These are phyloP conservation scores for Thaleichthys pacificus DNA, from an alignment of 2,797 vertebrate species.

Conservation along the genomic window DNA sequence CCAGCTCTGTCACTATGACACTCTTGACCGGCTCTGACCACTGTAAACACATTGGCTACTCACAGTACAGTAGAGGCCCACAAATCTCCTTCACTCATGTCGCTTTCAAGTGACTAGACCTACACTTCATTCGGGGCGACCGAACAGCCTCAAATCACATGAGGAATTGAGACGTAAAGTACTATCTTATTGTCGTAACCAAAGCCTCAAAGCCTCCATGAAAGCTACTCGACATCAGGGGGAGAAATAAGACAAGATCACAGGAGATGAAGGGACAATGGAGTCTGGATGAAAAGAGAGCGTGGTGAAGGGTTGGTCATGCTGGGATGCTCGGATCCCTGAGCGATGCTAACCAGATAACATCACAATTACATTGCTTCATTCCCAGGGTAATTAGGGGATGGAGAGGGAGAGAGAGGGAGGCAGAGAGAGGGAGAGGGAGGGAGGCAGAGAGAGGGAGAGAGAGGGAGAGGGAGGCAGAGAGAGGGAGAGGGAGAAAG, in stretches of 20 bases:
- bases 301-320: slow-evolving; percentile 45
- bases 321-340: slow-evolving; percentile 55
- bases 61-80: too few relatives aligned
- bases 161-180: too few relatives aligned
- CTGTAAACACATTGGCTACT: slow-evolving; percentile 44
- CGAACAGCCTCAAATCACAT: too few relatives aligned
- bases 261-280: slow-evolving; percentile 51
- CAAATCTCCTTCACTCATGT: too few relatives aligned
- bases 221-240: slow-evolving; percentile 41
- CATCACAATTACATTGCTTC: slow-evolving; percentile 77
- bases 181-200: too few relatives aligned
- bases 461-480: slow-evolving; percentile 36
- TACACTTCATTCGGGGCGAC: too few relatives aligned
- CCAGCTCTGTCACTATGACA: slow-evolving; percentile 47
- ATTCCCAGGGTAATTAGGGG: slow-evolving; percentile 71
- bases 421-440: slow-evolving; percentile 14
- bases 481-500: slow-evolving; percentile 25
- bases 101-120: too few relatives aligned
- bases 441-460: slow-evolving; percentile 5
- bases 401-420: slow-evolving; percentile 19
- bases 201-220: background rate
- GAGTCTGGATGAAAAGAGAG: slow-evolving; percentile 52
- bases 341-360: slow-evolving; percentile 72
- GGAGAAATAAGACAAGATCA: slow-evolving; percentile 34
- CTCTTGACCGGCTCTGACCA: slow-evolving; percentile 45